A percentile compares a stretch with the other conserved stretches of the same genome.
phyloP scores from a whole-genome alignment of 2,888 invertebrate species.

The Lamellibrachia satsuma region DNA sequence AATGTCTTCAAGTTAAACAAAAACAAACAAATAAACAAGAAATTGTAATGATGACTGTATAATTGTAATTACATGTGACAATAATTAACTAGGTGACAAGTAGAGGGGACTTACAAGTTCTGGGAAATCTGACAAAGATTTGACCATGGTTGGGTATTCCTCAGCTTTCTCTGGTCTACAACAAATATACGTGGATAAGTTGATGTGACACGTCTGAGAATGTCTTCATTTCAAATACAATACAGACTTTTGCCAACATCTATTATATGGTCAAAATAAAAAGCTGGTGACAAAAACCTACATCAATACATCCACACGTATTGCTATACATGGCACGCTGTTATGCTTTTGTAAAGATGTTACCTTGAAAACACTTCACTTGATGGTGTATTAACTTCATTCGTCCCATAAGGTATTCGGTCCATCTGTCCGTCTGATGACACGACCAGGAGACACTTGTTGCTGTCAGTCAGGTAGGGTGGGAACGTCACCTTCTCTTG shows the following conservation, averaged over 20 bases:
- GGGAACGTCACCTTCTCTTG: slow-evolving; percentile 31
- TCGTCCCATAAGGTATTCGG: slow-evolving; percentile 14
- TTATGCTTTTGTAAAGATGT: neutral
- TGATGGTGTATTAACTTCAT: slow-evolving; percentile 22
- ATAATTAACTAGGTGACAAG: no score
- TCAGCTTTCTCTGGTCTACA: slow-evolving; percentile 14
- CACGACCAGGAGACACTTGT: slow-evolving; percentile 30
- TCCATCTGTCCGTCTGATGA: slow-evolving; percentile 31
- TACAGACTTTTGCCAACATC: no score
- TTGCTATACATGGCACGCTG: no score
- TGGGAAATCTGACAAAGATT: slow-evolving; percentile 8
- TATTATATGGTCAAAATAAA: no score
- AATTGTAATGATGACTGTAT: no score
- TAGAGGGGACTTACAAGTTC: slow-evolving; percentile 20
- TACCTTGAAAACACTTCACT: slow-evolving; percentile 18
- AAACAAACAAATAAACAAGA: no score
- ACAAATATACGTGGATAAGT: neutral
- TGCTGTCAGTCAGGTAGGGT: slow-evolving; percentile 30
- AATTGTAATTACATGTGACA: no score
- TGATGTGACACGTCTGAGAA: neutral
- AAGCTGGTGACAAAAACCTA: no score
- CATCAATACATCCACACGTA: no score
- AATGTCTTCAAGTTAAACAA: no score
- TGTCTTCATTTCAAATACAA: no score
- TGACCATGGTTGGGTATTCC: neutral